Base-by-base conservation (phyloP, 2,113 vertebrate species). In the Anoplopoma fimbria region DNA sequence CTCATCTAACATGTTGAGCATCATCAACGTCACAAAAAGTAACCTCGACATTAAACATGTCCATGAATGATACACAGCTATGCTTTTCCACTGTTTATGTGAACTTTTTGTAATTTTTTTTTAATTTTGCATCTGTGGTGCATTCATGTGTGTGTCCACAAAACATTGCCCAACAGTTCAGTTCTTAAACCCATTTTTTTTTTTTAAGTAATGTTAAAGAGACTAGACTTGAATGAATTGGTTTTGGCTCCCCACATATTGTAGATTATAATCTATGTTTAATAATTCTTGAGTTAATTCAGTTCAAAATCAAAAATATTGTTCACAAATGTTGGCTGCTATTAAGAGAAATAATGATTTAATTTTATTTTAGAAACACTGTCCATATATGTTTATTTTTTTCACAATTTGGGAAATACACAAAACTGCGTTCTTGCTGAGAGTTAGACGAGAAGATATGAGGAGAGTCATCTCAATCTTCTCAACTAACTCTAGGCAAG, bases 1-100 rank as follows among this genome's bases (percentile, higher is more conserved):
- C 93, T 92, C 90, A 89, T 93, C 88, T 89, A 93, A 92, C 90
- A 87, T 86, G 91, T 91, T 91, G 91, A 93, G 87, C 86, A 79
- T 88, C 89, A 88, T 91, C 88, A 92, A 88, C 84, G 77, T 89
- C 87, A 88, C 82, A 88, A 93, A 88, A 89, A 88, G 81, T 81
- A 92, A 91, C 93, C 92, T 91, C 90, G 77, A 84, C 89, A 87
- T 91, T 87, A 91, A 93, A 93, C 60, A 40, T 91, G 89, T 87
- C 85, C 87, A 87, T 80, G 63, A 90, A 85, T 79, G 73, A 90
- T 78, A 88, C 83, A 79, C 78, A 71, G 71, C 77, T 72, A 38
- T 79, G 77, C 71, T 85, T 76, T 69, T 61, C 83, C 73, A 69
- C 61, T 78, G 55, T 84, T 62, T 81, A 19, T 90, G 64, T 79